phyloP scores from a whole-genome alignment of 1,140 invertebrate species.

The Micrasema longulum region DNA sequence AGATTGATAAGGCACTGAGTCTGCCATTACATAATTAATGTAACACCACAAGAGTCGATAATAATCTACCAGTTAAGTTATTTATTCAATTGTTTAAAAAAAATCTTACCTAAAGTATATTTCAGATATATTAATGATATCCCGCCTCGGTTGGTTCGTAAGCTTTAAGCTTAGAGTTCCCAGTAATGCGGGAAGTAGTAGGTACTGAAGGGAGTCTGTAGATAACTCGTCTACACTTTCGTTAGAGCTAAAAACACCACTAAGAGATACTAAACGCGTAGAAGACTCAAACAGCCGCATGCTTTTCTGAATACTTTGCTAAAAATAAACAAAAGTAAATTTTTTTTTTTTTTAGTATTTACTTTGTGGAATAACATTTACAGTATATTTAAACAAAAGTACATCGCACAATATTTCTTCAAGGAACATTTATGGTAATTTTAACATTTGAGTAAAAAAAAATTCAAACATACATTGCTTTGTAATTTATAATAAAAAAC shows the following conservation, averaged over 20 bases:
- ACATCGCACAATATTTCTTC: too few relatives aligned
- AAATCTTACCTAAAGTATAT: slow-evolving; percentile 78
- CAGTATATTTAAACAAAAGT: too few relatives aligned
- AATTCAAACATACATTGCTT: too few relatives aligned
- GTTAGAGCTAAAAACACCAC: slow-evolving; percentile 88
- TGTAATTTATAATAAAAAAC: too few relatives aligned
- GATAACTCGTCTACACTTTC: slow-evolving; percentile 89
- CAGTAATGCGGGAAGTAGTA: slow-evolving; percentile 85
- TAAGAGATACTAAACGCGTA: slow-evolving; percentile 81
- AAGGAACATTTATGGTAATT: too few relatives aligned
- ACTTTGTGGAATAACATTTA: too few relatives aligned
- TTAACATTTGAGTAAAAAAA: too few relatives aligned
- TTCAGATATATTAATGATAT: slow-evolving; percentile 79
- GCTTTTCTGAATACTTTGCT: slow-evolving; percentile 76
- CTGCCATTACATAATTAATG: too few relatives aligned
- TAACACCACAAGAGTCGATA: too few relatives aligned
- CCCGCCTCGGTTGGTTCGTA: slow-evolving; percentile 71
- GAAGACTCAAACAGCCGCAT: slow-evolving; percentile 82
- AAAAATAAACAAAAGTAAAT: too few relatives aligned
- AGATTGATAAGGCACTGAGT: too few relatives aligned
- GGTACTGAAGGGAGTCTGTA: slow-evolving; percentile 86
- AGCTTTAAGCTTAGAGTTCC: slow-evolving; percentile 80
- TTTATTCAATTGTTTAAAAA: neutral
- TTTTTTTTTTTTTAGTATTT: too few relatives aligned
- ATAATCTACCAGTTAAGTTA: neutral